Base-by-base conservation (phyloP, 2,113 vertebrate species). In the Zosterops hypoxanthus region DNA sequence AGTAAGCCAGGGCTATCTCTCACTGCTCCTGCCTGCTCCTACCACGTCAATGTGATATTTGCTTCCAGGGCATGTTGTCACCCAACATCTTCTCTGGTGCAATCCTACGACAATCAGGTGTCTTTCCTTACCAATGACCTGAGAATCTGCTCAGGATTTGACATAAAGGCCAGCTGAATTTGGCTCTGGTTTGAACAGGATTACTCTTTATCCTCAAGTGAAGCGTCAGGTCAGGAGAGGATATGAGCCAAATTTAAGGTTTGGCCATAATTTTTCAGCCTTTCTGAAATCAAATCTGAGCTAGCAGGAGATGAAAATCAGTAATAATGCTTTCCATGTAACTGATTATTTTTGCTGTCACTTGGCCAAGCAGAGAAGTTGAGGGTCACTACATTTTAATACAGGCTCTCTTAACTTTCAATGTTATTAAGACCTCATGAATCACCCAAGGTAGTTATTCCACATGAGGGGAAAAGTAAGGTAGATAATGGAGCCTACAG, bases 101-200 rank as follows among this genome's bases (percentile, higher is more conserved):
- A 75, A 11, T 21, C 12, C 39, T 57, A 44, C 21, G 39, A 5
- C 2, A 2, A 14, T 36, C 23, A 42, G 6, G 2, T 23, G 10
- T n/a, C 11, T 28, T 55, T 63, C 15, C 29, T 28, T 33, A 25
- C 7, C 4, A 2, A 28, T 64, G 29, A 55, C 23, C 34, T 22
- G 29, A 8, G 28, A 71, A 79, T 29, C 34, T 71, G 25, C 20
- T 70, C 34, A 59, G 22, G 4, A 12, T 72, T 63, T 56, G 6
- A 22, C 44, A n/a, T 31, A n/a, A 69, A 83, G 39, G n/a, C 52
- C 16, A 9, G 26, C 29, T 39, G 42, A 65, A 44, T 76, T 69
- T 98, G 4, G 95, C 97, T 80, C 98, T 98, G 89, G 34, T 70
- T 73, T 66, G 50, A 81, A 22, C 2, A 5, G 11, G 12, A 47